Evolutionary conservation across 2,888 invertebrate genomes (phyloP).

Genomic region (Tenthredo amoena): DNA sequence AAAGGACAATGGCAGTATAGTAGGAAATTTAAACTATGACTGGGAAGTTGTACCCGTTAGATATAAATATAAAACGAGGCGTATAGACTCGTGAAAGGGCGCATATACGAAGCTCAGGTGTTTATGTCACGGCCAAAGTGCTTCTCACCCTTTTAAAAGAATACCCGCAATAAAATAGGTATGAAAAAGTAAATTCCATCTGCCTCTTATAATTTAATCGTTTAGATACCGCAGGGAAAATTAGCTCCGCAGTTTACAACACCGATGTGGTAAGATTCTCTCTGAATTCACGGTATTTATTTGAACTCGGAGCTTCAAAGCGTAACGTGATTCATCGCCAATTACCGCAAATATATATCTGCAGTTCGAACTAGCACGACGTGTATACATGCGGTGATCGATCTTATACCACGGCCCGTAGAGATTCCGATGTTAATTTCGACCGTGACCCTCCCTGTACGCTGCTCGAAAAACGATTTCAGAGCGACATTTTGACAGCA

Average conservation of each 20-base stretch:
- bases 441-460: not conserved
- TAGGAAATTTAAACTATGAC: not conserved
- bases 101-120: not conserved
- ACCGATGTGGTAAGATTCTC: not conserved
- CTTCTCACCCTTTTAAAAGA: constrained; percentile 19
- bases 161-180: not conserved
- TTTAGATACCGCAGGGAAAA: not conserved
- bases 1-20: not conserved
- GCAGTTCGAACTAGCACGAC: not conserved
- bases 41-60: not conserved
- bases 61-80: not conserved
- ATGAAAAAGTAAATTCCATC: not conserved
- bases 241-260: not conserved
- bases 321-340: constrained; percentile 9
- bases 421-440: constrained; percentile 32
- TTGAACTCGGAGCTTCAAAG: constrained; percentile 6
- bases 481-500: not conserved
- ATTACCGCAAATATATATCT: constrained; percentile 21
- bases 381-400: constrained; percentile 14
- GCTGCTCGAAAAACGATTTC: not conserved
- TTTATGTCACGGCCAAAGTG: not conserved
- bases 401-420: constrained; percentile 5
- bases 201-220: not conserved
- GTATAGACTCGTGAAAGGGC: not conserved
- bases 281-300: not conserved